These are phyloP conservation scores for Dastarcus helophoroides DNA, from an alignment of 2,888 invertebrate species.

Conservation along the genomic window DNA sequence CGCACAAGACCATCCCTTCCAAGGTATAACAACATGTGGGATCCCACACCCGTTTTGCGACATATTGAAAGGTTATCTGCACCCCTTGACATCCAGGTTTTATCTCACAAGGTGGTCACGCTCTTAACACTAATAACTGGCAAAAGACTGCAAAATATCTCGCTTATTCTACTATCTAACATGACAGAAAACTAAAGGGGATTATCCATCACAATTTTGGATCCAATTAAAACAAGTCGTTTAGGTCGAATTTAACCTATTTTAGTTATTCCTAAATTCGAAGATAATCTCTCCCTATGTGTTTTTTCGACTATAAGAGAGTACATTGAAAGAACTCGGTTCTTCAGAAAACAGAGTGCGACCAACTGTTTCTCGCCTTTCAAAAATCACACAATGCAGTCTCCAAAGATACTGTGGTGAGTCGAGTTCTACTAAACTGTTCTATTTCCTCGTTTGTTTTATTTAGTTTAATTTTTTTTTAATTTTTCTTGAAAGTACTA, in stretches of 20 bases:
- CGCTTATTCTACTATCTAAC: constrained; percentile 1
- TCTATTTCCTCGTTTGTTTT: no score
- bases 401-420: no score
- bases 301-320: not conserved
- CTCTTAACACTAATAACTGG: constrained; percentile 1
- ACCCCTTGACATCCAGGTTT: not conserved
- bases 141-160: constrained; percentile 1
- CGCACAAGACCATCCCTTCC: constrained; percentile 6
- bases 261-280: not conserved
- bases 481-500: no score
- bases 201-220: not conserved
- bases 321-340: not conserved
- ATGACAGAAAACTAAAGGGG: not conserved
- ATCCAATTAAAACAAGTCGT: constrained; percentile 2
- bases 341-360: not conserved
- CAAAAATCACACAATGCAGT: constrained; percentile 7
- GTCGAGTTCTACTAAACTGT: no score
- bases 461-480: no score
- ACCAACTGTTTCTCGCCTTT: constrained; percentile 8
- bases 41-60: not conserved
- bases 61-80: constrained; percentile 1
- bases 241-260: not conserved
- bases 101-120: constrained; percentile 1
- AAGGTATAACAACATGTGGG: constrained; percentile 2
- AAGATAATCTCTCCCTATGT: not conserved